Conservation (phyloP, 2,797 vertebrate genomes). For the Hybognathus amarus region DNA sequence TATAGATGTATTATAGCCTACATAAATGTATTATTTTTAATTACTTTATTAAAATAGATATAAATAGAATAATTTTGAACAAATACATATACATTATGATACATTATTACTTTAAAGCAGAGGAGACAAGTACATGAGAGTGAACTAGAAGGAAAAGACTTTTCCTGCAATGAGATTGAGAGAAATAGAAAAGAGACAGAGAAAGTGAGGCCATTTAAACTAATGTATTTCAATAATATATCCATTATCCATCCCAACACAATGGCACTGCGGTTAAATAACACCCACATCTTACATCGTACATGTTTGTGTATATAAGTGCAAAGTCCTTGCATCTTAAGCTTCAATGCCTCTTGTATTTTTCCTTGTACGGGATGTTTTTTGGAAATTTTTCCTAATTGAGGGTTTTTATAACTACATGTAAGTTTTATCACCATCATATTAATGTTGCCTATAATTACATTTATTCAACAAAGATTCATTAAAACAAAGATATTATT, state of each 20-base stretch:
- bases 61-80: neutral
- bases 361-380: neutral
- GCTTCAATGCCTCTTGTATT: neutral
- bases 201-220: slow-evolving; percentile 59
- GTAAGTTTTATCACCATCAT: neutral
- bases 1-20: neutral
- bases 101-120: neutral
- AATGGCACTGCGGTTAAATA: slow-evolving; percentile 34
- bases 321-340: slow-evolving; percentile 11
- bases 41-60: neutral
- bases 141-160: slow-evolving; percentile 34
- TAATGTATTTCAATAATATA: slow-evolving; percentile 44
- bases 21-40: too few relatives aligned
- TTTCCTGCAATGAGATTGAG: slow-evolving; percentile 52
- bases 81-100: neutral
- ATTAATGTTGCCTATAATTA: slow-evolving; percentile 2
- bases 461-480: neutral
- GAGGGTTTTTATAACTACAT: neutral
- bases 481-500: neutral
- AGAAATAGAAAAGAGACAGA: slow-evolving; percentile 60
- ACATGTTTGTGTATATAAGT: slow-evolving; percentile 26
- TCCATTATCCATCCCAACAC: slow-evolving; percentile 40
- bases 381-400: neutral
- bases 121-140: slow-evolving; percentile 9
- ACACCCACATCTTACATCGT: slow-evolving; percentile 8